Evolutionary conservation across 2,113 vertebrate species (phyloP).

Genomic region (Ginglymostoma cirratum): DNA sequence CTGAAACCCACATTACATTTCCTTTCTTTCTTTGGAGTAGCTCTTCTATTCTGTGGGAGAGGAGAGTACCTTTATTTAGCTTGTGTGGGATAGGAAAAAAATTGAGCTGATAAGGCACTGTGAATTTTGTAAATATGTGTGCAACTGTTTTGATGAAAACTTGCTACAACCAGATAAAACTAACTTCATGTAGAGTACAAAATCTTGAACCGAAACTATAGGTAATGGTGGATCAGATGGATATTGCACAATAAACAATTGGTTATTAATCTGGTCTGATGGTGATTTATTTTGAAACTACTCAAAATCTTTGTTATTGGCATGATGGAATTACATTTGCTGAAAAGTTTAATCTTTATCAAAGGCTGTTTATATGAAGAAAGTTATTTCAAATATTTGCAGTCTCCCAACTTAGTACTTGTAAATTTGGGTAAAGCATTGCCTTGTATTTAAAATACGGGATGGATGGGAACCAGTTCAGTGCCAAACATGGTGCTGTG

Average conservation of each 20-base stretch:
- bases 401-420: not conserved
- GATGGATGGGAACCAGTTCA: not conserved
- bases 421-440: constrained; percentile 4
- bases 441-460: not conserved
- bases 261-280: constrained; percentile 35
- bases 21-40: constrained; percentile 41
- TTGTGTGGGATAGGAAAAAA: constrained; percentile 53
- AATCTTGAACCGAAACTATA: constrained; percentile 10
- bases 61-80: constrained; percentile 46
- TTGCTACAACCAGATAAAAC: constrained; percentile 66
- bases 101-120: constrained; percentile 61
- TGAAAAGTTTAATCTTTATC: not conserved
- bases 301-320: not conserved
- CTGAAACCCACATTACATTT: constrained; percentile 67
- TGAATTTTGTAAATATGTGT: constrained; percentile 88
- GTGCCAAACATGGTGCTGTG: not conserved
- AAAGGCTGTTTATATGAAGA: not conserved
- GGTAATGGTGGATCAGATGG: constrained; percentile 26
- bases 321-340: not conserved
- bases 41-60: constrained; percentile 56
- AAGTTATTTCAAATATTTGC: not conserved
- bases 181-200: constrained; percentile 59
- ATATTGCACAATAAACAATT: constrained; percentile 34
- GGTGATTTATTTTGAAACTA: constrained; percentile 27
- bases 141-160: constrained; percentile 90